phyloP scores from a whole-genome alignment of 2,797 vertebrate species.

The Mico argentatus region DNA sequence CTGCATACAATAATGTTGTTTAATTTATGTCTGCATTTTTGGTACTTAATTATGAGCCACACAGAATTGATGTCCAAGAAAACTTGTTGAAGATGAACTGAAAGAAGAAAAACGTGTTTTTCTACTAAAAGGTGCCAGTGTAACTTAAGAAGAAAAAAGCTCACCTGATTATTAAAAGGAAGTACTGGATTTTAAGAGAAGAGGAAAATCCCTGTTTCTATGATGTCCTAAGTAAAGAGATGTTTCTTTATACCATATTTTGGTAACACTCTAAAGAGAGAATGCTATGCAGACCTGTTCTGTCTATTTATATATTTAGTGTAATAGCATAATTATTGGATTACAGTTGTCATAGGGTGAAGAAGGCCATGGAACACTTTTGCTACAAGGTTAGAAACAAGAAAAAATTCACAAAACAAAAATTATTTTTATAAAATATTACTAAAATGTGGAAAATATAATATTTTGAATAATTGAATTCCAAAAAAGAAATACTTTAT shows the following conservation, averaged over 20 bases:
- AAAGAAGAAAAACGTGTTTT: not conserved
- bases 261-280: not conserved
- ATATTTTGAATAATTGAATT: not conserved
- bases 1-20: not conserved
- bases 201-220: not conserved
- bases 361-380: not conserved
- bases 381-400: not conserved
- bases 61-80: not conserved
- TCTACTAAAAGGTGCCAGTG: not conserved
- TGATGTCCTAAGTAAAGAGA: not conserved
- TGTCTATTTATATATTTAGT: not conserved
- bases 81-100: not conserved
- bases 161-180: not conserved
- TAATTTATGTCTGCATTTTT: not conserved
- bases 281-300: not conserved
- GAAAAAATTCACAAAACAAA: not conserved
- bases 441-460: not conserved
- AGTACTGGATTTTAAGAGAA: not conserved
- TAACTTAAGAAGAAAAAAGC: not conserved
- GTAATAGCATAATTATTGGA: not conserved
- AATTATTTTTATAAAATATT: not conserved
- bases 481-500: not conserved
- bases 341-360: not conserved
- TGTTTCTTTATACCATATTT: not conserved
- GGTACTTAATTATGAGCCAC: not conserved